These are phyloP conservation scores for Gandaritis pyraliata DNA, from an alignment of 2,888 invertebrate species.

Conservation along the genomic window DNA sequence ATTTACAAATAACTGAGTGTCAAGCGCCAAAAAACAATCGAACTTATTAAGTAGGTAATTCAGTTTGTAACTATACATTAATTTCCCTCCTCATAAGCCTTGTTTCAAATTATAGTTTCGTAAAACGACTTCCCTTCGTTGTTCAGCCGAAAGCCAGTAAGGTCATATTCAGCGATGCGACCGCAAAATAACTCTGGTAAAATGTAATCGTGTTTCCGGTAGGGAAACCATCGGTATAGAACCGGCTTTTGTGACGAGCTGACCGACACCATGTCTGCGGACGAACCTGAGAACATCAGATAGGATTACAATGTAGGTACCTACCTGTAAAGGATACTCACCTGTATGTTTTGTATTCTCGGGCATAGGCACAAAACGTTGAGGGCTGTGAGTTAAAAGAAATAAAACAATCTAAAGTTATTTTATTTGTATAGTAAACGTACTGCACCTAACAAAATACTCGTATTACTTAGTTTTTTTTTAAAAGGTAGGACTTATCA, in stretches of 20 bases:
- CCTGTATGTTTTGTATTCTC: neutral
- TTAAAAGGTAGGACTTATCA: no score
- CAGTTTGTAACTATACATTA: no score
- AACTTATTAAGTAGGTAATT: no score
- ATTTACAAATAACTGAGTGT: no score
- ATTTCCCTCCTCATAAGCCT: no score
- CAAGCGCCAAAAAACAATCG: no score
- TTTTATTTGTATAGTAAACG: no score
- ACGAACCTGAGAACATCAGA: slow-evolving; percentile 23
- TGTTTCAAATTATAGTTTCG: neutral
- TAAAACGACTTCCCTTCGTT: slow-evolving; percentile 14
- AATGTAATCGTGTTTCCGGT: slow-evolving; percentile 40
- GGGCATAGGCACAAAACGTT: neutral
- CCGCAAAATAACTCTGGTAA: slow-evolving; percentile 25
- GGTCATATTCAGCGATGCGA: slow-evolving; percentile 29
- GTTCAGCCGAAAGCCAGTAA: slow-evolving; percentile 29
- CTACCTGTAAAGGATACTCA: slow-evolving; percentile 4
- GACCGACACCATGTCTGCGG: slow-evolving; percentile 16
- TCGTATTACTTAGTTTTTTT: no score
- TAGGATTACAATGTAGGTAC: slow-evolving; percentile 23
- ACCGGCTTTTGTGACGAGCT: slow-evolving; percentile 26
- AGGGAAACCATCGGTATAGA: slow-evolving; percentile 33
- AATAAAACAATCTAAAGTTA: no score
- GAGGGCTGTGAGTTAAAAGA: no score
- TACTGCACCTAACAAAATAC: no score